Evolutionary conservation across 2,888 invertebrate species (phyloP), one percentile per base, ranked within the genome.

Genomic region (Trissonchulus sp.): DNA sequence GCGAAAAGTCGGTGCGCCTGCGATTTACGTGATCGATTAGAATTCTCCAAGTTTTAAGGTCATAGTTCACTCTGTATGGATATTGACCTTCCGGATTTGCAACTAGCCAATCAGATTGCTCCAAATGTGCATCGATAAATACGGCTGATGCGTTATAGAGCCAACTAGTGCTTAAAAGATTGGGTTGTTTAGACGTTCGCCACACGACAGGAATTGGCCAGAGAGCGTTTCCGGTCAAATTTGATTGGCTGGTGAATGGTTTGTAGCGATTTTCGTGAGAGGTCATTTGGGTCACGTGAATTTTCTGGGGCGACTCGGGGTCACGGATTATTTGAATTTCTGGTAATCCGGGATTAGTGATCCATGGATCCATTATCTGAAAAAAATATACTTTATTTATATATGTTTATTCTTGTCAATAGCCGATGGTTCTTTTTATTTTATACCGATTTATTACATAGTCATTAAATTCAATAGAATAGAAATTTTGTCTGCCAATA

Each of bases 11-110:
- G 2, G 2, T 2, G 15, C 3, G 73, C 3, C 48, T 34, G 3
- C 23, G 3, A 2, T 60, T 69, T 74, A 81, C 80, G 68, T 80
- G 78, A 74, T 80, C 77, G 15, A 82, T 82, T 1, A 83, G 37
- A 74, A 83, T 76, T 62, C 79, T 80, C 83, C 83, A 83, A 73
- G 83, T 83, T 37, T 79, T 74, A 30, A 79, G 71, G 75, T 83
- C 83, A 74, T 83, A 83, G 68, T 83, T 83, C 63, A 83, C 82
- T 38, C 81, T 78, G 73, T 79, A 82, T 23, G 83, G 81, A 74
- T 80, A 83, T 8, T 80, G 77, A 81, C 81, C 83, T 38, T 83
- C 81, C 0, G 83, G 83, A 77, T 83, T 83, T 1, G 80, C 81
- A 18, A 83, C 76, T 18, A 83, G 76, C 30, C 81, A 79, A 33